Base-by-base conservation (phyloP, 2,888 invertebrate species). In the Ochropleura plecta region DNA sequence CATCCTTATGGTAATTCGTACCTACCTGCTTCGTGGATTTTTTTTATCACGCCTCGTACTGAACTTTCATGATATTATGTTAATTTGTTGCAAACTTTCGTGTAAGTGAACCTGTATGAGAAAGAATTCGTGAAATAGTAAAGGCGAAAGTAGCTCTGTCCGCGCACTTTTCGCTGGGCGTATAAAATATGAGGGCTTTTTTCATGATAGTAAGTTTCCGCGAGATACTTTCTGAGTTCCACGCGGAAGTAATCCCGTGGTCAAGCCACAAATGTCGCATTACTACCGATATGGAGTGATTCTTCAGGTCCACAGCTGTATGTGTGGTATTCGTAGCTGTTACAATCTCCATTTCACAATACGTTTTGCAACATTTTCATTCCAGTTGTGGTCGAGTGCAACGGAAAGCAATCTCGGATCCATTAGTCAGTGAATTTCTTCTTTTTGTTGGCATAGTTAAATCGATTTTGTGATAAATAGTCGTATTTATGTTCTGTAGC, bases 371-470 rank as follows among this genome's bases (percentile, higher is more conserved):
- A 64, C 46, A 30, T 9, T 53, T 16, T 60, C 44, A 40, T 18
- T 62, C 20, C 16, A 12, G 12, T 59, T 49, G 53, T 48, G 60
- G 40, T 68, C 18, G 44, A 68, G 40, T 60, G 53, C 46, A 46
- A 62, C 55, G 12, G 57, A 69, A 46, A 46, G 67, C 59, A 48
- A 59, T 79, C 16, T 42, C 57, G n/a, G 30, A 76, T 66, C 46
- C 57, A 76, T 70, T 67, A 59, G 42, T 82, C 40, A 67, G 12
- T n/a, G 59, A 48, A 14, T 30, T 74, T 40, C 18, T 81, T 81
- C 51, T 53, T 82, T 82, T 82, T 70, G 40, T 59, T 67, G 68
- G 59, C 2, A 51, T 9, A 18, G 42, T 51, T 59, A 7, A 20
- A 44, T 62, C 42, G 30, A 51, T 46, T 59, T 51, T 44, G 46